Evolutionary conservation across 2,797 vertebrate species (phyloP).

Genomic region (Peromyscus nudipes): DNA sequence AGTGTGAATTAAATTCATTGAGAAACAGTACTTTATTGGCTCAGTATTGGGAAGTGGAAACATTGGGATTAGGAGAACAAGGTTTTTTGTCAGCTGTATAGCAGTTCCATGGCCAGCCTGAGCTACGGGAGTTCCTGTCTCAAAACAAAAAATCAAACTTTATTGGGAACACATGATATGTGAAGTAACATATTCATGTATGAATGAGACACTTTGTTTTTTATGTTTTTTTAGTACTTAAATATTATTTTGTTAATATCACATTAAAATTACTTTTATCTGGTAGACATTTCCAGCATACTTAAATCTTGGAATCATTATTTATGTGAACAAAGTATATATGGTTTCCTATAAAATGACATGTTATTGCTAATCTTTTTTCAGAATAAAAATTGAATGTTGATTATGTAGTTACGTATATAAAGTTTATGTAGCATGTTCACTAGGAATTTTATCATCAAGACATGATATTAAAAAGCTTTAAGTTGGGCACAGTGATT

Average conservation of each 20-base stretch:
- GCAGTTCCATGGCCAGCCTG: background rate
- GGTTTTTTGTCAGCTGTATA: background rate
- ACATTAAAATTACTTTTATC: conserved; percentile 45
- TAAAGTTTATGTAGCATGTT: conserved; percentile 20
- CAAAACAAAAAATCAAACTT: background rate
- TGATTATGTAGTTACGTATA: conserved; percentile 29
- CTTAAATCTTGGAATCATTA: conserved; percentile 21
- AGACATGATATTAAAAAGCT: background rate
- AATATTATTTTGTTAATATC: conserved; percentile 35
- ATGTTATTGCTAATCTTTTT: conserved; percentile 36
- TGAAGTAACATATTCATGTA: conserved; percentile 37
- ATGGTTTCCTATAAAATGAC: conserved; percentile 27
- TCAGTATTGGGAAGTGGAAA: background rate
- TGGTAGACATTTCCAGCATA: conserved; percentile 89
- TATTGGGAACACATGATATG: background rate
- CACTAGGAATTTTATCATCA: conserved; percentile 49
- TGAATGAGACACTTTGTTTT: background rate
- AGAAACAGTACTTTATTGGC: background rate
- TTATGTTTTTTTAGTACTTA: conserved; percentile 30
- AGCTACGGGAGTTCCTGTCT: background rate
- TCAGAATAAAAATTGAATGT: conserved; percentile 46
- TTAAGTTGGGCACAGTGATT: background rate
- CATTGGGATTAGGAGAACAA: background rate
- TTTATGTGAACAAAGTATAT: conserved; percentile 41
- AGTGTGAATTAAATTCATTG: conserved; percentile 45